A percentile compares a stretch with the other conserved stretches of the same genome.
Conservation (phyloP, 2,797 vertebrate genomes). For the Rhodeus uyekii region DNA sequence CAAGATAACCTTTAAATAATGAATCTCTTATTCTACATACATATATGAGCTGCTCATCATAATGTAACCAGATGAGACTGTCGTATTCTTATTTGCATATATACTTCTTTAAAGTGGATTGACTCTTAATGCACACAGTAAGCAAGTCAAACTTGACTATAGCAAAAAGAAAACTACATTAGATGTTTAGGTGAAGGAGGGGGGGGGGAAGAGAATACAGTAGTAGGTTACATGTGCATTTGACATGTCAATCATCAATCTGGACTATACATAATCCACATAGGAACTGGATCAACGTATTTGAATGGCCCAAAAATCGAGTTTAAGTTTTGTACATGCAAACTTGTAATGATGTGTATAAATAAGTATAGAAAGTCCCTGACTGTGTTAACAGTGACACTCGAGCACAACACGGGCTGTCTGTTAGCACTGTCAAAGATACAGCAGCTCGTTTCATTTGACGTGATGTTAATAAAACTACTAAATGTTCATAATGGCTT, state of each 20-base stretch:
- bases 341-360: neutral
- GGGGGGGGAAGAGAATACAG: no score
- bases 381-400: constrained; percentile 9
- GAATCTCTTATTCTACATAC: neutral
- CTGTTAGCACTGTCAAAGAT: constrained; percentile 3
- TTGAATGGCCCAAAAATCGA: neutral
- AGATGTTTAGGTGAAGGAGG: neutral
- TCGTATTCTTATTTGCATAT: neutral
- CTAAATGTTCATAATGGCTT: neutral
- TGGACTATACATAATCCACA: no score
- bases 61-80: neutral
- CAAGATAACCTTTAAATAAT: neutral
- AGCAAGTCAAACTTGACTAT: neutral
- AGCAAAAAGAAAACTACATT: neutral
- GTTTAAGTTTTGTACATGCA: neutral
- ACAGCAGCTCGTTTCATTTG: neutral
- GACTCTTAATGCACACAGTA: neutral
- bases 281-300: neutral
- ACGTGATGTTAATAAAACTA: neutral
- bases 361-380: neutral
- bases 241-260: neutral
- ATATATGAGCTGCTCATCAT: neutral
- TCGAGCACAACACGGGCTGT: neutral
- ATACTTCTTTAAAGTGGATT: neutral
- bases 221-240: neutral